Evolutionary conservation across 2,888 invertebrate genomes (phyloP), one percentile per base, ranked within the genome.

Genomic region (Ornithoptera alexandrae): DNA sequence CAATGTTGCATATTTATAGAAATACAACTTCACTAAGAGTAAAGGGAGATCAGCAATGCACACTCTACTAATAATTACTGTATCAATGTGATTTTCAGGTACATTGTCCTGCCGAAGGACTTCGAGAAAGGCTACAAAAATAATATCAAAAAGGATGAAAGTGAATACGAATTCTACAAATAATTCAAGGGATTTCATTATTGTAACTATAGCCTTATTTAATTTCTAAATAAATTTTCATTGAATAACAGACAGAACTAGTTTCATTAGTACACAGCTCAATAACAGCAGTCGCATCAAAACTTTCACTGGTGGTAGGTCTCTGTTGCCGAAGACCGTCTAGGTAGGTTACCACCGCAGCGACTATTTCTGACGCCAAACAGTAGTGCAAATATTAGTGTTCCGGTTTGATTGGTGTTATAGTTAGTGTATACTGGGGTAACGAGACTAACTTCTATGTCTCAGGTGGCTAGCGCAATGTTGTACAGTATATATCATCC

Each of bases 81-180:
- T 58, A 61, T 61, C 64, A 65, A 67, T 65, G 58, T 42, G 70
- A 74, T 42, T 85, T 87, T 70, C 84, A 93, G 93, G 74, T 99
- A 99, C 88, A 98, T 99, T 77, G 99, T 99, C 5, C 93, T 99
- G 68, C 97, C 98, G 8, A 99, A 99, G 93, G 99, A 99, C 93
- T 99, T 99, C 82, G 99, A 99, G 86, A 99, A 99, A 87, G 99
- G 99, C 56, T 99, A 99, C 93, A 99, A 99, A 86, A 99, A 99
- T 85, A 99, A 99, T 84, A 98, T 98, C 83, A 99, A 99, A 93
- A 99, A 99, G 86, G 99, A 99, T 88, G 99, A 98, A 87, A 97
- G 98, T 80, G 99, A 99, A 93, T 99, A 99, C 83, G 99, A 99
- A 87, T 99, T 99, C 93, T 99, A 99, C 92, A 99, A 99, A 94